Evolutionary conservation across 2,888 invertebrate species (phyloP), one percentile per base, ranked within the genome.

Genomic region (Nomada fucata): DNA sequence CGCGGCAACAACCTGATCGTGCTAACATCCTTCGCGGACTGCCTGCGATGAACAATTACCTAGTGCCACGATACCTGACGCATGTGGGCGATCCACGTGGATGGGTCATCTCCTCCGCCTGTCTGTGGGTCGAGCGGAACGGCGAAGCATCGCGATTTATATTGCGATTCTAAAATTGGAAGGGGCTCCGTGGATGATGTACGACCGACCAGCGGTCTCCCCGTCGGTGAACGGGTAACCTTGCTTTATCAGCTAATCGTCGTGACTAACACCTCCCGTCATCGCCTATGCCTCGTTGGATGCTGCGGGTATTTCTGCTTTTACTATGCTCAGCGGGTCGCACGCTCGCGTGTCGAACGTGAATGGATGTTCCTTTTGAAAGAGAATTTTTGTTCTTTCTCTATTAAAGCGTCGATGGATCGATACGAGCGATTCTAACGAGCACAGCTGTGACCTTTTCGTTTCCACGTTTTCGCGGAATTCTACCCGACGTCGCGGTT

Each of bases 61-160:
- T 71, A 59, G 68, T 20, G 79, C 60, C 69, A 77, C 85, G 80
- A 80, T 82, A 87, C 86, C 87, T 87, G 83, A 81, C 77, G 71
- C 79, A 61, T 82, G 87, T 87, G 88, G 85, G 82, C 83, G 84
- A 88, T 80, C 84, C 89, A 89, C 89, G 89, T 89, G 89, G 84
- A 80, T 60, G 76, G 64, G 59, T 64, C 68, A 50, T 64, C 73
- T 64, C 73, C 55, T 68, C 36, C 61, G 11, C 50, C 47, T 47
- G 47, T 47, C 47, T 47, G 47, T 0, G 47, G 18, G 64, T 47
- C 63, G 59, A 73, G 55, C 55, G 57, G 72, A 44, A 44, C 13
- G 67, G 47, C 44, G 52, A 15, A 55, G 53, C 23, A 60, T 63
- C 53, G 47, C 36, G 44, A 77, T 60, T 73, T 64, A 73, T 65